phyloP scores from a whole-genome alignment of 2,797 vertebrate species.

The Phrynocephalus guinanensis region DNA sequence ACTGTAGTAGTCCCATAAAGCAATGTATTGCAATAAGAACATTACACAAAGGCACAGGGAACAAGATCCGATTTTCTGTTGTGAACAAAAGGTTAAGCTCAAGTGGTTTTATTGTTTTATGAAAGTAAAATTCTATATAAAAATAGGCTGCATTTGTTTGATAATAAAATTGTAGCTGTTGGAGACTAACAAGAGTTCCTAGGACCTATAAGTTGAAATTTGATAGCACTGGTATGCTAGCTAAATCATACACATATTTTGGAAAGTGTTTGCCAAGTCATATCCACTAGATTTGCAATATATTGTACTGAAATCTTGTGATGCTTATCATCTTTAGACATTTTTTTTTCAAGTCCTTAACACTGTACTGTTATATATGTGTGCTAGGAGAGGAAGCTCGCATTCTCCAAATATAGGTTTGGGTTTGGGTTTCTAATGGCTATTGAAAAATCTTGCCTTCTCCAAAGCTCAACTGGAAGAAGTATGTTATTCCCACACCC shows the following conservation, averaged over 20 bases:
- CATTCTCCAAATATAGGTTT: background rate
- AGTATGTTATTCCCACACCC: background rate
- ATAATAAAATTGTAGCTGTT: background rate
- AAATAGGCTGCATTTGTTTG: background rate
- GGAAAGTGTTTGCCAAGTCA: background rate
- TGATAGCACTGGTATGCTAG: background rate
- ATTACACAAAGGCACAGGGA: background rate
- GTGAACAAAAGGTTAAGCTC: background rate
- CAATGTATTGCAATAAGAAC: background rate
- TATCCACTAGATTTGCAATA: background rate
- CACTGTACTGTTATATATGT: background rate
- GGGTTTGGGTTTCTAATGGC: background rate
- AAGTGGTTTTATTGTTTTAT: slow-evolving; percentile 8
- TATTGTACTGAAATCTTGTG: background rate
- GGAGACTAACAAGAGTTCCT: background rate
- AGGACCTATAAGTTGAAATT: slow-evolving; percentile 13
- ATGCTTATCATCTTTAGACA: background rate
- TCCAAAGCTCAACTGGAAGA: background rate
- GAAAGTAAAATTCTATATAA: slow-evolving; percentile 4
- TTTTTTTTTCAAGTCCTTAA: background rate
- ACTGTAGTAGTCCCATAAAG: background rate
- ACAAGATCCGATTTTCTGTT: background rate
- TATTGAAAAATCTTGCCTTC: background rate
- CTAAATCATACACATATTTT: background rate
- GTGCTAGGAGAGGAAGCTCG: background rate